Evolutionary conservation across 2,888 invertebrate genomes (phyloP), one percentile per base, ranked within the genome.

Genomic region (Sipunculus nudus): DNA sequence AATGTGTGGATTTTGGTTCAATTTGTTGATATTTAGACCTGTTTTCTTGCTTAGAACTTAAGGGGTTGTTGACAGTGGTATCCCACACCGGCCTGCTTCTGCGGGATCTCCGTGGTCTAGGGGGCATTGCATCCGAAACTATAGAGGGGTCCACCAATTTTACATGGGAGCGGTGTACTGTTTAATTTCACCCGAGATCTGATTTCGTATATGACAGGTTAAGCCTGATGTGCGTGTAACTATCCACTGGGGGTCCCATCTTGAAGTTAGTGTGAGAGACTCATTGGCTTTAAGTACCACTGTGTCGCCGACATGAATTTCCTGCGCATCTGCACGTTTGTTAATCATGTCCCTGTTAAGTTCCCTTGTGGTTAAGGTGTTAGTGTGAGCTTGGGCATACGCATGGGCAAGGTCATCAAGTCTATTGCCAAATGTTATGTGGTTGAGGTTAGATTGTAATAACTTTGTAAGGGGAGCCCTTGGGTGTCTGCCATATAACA

Each of bases 351-450:
- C 13, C 55, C 35, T 23, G n/a, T n/a, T n/a, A n/a, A n/a, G n/a
- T n/a, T n/a, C n/a, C 16, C 49, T 31, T 8, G 21, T 35, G 23
- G 13, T 10, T 23, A 6, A 31, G 8, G 38, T 31, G 21, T 50
- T 50, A n/a, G 19, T 8, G 21, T 32, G 19, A 31, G 53, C 59
- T 16, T 26, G n/a, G 19, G 26, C 26, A 28, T 53, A 31, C 28
- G 59, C 53, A 5, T 29, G 23, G 23, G 53, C 46, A 16, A 59
- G 23, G 29, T 59, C 47, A 29, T 55, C 59, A 28, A 59, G 35
- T 1, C 59, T 53, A 29, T 59, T 47, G n/a, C 54, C 50, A 31
- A 46, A 46, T n/a, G n/a, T 28, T n/a, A n/a, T n/a, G n/a, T 41
- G 25, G 19, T n/a, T n/a, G n/a, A n/a, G n/a, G 16, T 6, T 13